Evolutionary conservation across 2,888 invertebrate genomes (phyloP).

Genomic region (Theristus sp.): DNA sequence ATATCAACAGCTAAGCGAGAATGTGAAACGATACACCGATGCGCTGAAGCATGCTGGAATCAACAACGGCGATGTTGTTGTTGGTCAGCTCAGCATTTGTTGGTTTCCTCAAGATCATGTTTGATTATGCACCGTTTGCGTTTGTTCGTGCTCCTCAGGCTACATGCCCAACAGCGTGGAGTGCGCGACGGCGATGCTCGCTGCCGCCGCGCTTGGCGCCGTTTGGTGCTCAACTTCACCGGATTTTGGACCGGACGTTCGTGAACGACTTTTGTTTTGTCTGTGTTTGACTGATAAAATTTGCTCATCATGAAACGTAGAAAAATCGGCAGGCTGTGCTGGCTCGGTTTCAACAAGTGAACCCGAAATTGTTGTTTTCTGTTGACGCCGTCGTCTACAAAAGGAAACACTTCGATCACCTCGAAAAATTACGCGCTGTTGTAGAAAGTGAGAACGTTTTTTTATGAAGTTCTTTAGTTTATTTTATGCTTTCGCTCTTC

Average conservation of each 20-base stretch:
- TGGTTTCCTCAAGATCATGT: too few species aligned
- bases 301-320: background rate
- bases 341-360: constrained; percentile 32
- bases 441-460: too few species aligned
- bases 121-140: too few species aligned
- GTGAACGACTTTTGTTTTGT: too few species aligned
- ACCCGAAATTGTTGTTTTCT: constrained; percentile 39
- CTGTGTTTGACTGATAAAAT: too few species aligned
- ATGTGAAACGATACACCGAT: constrained; percentile 31
- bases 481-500: background rate
- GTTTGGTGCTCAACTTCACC: constrained; percentile 40
- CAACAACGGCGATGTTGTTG: constrained; percentile 35
- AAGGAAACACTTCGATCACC: constrained; percentile 36
- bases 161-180: constrained; percentile 39
- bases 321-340: constrained; percentile 30
- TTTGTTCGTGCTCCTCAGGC: constrained; percentile 18
- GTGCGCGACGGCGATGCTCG: constrained; percentile 38
- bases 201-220: constrained; percentile 38
- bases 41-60: constrained; percentile 32
- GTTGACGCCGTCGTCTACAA: constrained; percentile 40
- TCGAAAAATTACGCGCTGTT: constrained; percentile 36
- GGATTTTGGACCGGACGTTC: constrained; percentile 36
- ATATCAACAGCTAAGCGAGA: constrained; percentile 28
- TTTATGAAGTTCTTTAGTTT: constrained; percentile 9
- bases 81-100: too few species aligned